Evolutionary conservation across 2,797 vertebrate species (phyloP), one percentile per base, ranked within the genome.

Genomic region (Cossypha heuglini): DNA sequence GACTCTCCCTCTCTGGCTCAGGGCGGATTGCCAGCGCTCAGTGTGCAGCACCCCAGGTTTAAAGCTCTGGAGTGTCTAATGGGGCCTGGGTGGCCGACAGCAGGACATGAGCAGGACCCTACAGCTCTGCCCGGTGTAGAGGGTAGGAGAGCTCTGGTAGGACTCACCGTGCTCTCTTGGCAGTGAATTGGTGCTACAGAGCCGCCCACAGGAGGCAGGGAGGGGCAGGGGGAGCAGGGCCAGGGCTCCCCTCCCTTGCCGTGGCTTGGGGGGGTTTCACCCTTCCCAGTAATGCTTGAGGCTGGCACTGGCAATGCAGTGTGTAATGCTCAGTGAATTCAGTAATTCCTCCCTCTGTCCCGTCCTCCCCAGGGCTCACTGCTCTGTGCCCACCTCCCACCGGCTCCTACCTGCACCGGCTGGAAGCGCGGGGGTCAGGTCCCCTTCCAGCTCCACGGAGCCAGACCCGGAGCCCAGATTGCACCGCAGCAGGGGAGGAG

Each of bases 21-120:
- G 1, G 4, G 88, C 16, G 21, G 40, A 52, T 66, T 61, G 80
- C 77, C 83, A 92, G 64, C 5, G 28, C 61, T 49, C 22, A 3
- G 51, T 2, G 2, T 42, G 62, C 78, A 86, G 24, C 67, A 35
- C 54, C 86, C 63, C 57, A 20, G 16, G 22, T n/a, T 54, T 55
- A 75, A 86, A 85, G 86, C 88, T 86, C 85, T 42, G 73, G 64
- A 43, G 68, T 80, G 58, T 83, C 61, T 52, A 16, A 26, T 1
- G 0, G 25, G 5, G 17, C 58, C 68, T 3, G 16, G 69, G 83
- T 7, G 4, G 40, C 42, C 0, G 1, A 31, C 0, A 29, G 79
- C 72, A 90, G 77, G 51, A 43, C 11, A 1, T 1, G 3, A 14
- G 40, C 40, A 40, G 40, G 33, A 18, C 48, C 54, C 66, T 15